Evolutionary conservation across 2,113 vertebrate species (phyloP).

Genomic region (Sander lucioperca): DNA sequence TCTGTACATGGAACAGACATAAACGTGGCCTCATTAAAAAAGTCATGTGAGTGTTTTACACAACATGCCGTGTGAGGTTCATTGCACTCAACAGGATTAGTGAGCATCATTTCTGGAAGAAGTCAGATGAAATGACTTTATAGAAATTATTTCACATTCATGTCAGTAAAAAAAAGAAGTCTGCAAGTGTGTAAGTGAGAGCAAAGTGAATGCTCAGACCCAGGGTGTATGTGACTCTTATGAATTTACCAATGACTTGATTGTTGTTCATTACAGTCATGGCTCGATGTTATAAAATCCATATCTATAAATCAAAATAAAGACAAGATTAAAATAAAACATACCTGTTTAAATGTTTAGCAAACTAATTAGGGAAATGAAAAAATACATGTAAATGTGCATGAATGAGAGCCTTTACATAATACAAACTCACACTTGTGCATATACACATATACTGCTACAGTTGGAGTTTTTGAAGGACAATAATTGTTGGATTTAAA

Average conservation of each 20-base stretch:
- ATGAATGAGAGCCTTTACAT: not conserved
- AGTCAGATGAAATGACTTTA: conserved; percentile 46
- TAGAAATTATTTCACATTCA: conserved; percentile 33
- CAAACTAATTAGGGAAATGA: not conserved
- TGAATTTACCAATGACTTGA: not conserved
- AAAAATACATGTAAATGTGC: not conserved
- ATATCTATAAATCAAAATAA: conserved; percentile 35
- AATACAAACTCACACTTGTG: not conserved
- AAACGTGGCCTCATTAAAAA: conserved; percentile 37
- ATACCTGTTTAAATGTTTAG: not conserved
- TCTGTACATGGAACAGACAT: conserved; percentile 14
- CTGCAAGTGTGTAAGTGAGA: not conserved
- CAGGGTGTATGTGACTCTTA: not conserved
- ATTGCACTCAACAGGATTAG: conserved; percentile 73
- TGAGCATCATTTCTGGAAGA: conserved; percentile 48
- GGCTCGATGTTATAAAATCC: conserved; percentile 25
- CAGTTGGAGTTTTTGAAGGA: not conserved
- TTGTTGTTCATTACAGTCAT: conserved; percentile 30
- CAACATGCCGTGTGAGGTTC: conserved; percentile 54
- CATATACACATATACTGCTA: not conserved
- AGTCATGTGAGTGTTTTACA: conserved; percentile 45
- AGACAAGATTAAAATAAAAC: conserved; percentile 8
- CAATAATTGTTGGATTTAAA: not conserved
- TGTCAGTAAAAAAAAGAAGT: conserved; percentile 21
- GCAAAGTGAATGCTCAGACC: not conserved